Percentiles rank a stretch among this genome's conserved stretches.
phyloP scores from a whole-genome alignment of 2,113 vertebrate genomes.

The Pterophyllum scalare region DNA sequence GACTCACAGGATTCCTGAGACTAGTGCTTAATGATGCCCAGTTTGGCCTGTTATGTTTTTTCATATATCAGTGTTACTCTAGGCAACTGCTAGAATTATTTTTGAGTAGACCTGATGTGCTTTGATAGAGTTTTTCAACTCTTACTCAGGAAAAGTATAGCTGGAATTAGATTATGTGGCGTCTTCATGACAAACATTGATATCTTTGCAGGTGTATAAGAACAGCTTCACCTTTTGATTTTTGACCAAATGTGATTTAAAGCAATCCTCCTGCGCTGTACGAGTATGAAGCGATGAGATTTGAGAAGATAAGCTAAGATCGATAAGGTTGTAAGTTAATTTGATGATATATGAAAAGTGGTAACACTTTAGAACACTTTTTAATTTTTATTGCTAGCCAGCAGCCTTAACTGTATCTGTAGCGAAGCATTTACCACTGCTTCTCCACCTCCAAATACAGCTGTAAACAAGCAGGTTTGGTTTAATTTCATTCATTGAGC shows the following conservation, averaged over 20 bases:
- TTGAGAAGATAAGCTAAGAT: background rate
- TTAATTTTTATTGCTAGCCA: background rate
- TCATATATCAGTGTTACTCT: background rate
- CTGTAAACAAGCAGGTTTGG: background rate
- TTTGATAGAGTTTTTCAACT: conserved; percentile 29
- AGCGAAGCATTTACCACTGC: background rate
- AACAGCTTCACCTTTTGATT: background rate
- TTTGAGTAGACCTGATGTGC: conserved; percentile 4
- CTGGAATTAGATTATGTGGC: conserved; percentile 10
- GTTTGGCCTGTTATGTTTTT: background rate
- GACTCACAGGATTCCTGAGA: background rate
- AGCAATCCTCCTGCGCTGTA: background rate
- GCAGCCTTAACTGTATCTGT: background rate
- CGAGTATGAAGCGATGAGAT: background rate
- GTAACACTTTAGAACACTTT: too few relatives aligned
- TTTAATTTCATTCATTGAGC: background rate
- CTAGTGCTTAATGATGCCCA: background rate
- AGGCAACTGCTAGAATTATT: background rate
- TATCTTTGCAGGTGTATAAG: background rate
- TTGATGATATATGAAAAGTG: background rate
- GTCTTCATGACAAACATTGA: conserved; percentile 2
- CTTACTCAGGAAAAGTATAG: conserved; percentile 55
- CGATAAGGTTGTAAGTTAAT: conserved; percentile 10
- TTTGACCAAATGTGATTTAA: conserved; percentile 25
- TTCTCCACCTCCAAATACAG: background rate